Evolutionary conservation across 2,797 vertebrate genomes (phyloP).

Genomic region (Tokudaia muenninki): DNA sequence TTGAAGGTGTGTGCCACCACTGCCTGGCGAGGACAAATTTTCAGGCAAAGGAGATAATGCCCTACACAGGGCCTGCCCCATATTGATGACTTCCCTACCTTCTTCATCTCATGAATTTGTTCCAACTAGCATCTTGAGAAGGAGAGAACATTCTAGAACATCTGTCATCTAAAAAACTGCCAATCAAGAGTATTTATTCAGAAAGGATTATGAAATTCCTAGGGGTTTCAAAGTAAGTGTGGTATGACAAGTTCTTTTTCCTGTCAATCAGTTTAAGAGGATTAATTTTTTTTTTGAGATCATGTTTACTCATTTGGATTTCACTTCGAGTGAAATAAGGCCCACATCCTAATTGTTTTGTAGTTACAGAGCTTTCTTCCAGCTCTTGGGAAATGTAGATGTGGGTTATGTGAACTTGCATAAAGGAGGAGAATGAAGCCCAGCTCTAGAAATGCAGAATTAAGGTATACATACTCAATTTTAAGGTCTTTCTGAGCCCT

Average conservation of each 20-base stretch:
- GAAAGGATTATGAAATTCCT: slow-evolving; percentile 42
- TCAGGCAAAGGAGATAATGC: background rate
- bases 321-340: slow-evolving; percentile 40
- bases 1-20: too few relatives aligned
- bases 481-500: background rate
- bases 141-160: background rate
- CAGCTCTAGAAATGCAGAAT: background rate
- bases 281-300: slow-evolving; percentile 24
- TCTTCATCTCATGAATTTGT: background rate
- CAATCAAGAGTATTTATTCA: background rate
- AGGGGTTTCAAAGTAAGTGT: slow-evolving; percentile 37
- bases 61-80: accelerated
- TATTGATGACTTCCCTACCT: background rate
- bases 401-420: background rate
- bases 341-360: background rate
- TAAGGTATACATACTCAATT: background rate
- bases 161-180: background rate
- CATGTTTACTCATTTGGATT: background rate
- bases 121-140: background rate
- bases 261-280: slow-evolving; percentile 58
- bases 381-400: background rate
- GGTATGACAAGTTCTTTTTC: background rate
- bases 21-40: background rate
- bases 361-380: background rate
- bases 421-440: background rate